Base-by-base conservation (phyloP, 2,797 vertebrate species). In the Sebastes trivittatus region DNA sequence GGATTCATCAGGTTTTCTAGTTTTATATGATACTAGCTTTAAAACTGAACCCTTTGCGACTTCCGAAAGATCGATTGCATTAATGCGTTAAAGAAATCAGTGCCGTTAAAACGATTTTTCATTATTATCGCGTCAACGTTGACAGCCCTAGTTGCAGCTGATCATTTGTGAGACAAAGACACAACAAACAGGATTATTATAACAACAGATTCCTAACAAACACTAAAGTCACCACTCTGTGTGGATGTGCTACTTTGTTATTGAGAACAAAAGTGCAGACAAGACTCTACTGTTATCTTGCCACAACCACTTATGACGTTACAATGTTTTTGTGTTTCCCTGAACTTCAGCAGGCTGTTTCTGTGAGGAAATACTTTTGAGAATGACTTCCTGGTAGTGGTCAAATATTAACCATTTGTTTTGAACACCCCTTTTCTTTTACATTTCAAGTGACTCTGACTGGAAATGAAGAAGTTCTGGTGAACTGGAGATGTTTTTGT, bases 321-420 rank as follows among this genome's bases (percentile, higher is more conserved):
- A n/a, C 23, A 64, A 4, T 62, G 3, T 20, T 34, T 72, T 27
- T n/a, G 2, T 42, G 22, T 66, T 72, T 66, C 46, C 55, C 22
- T 82, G 14, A 73, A 72, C 8, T 23, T 77, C 13, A 27, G 13
- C 18, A 25, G 38, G 11, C 63, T 64, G 25, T 30, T 75, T 58
- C 38, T 70, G 25, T 27, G 9, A 68, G 16, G 16, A 73, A 65
- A 78, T 23, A 38, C 27, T 81, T 87, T 42, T 72, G 5, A 46
- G 25, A 74, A 30, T 11, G 11, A 75, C 81, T 90, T 94, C 90
- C 91, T 90, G 69, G 72, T 83, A 11, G 27, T 36, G 36, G 92
- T 93, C 29, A 91, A 89, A 86, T 77, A 93, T 94, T 93, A 93
- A 93, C 89, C 6, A 18, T 72, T 72, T 67, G 30, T 56, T 72